Evolutionary conservation across 1,140 invertebrate genomes (phyloP).

Genomic region (Zaprionus ghesquierei): DNA sequence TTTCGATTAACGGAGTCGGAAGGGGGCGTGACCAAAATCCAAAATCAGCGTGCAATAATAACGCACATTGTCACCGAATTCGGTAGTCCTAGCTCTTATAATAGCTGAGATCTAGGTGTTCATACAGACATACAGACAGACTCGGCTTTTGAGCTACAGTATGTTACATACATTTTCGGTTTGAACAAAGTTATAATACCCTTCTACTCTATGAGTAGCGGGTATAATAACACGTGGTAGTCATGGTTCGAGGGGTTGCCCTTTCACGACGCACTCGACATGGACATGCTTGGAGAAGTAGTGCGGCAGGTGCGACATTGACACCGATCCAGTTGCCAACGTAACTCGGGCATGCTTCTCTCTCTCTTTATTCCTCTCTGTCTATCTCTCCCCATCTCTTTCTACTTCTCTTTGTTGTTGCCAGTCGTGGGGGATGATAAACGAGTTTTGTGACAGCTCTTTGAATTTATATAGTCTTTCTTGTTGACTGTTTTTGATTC

Average conservation of each 20-base stretch:
- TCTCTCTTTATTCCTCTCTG: not conserved
- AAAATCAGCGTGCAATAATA: too few relatives aligned
- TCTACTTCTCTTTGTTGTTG: too few relatives aligned
- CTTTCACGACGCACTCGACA: not conserved
- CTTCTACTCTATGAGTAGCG: too few relatives aligned
- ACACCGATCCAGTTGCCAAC: not conserved
- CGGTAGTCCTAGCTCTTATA: too few relatives aligned
- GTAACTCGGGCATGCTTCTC: not conserved
- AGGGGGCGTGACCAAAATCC: too few relatives aligned
- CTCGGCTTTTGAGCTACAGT: too few relatives aligned
- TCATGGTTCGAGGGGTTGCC: not conserved
- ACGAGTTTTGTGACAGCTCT: not conserved
- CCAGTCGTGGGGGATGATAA: not conserved
- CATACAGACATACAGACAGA: too few relatives aligned
- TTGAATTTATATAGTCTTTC: not conserved
- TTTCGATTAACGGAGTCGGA: too few relatives aligned
- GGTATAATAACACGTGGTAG: not conserved
- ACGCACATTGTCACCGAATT: too few relatives aligned
- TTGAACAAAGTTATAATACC: too few relatives aligned
- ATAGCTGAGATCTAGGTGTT: too few relatives aligned
- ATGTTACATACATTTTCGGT: too few relatives aligned
- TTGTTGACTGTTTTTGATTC: not conserved
- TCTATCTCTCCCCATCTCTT: not conserved
- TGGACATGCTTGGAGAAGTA: not conserved
- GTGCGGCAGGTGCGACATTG: not conserved